A percentile compares a stretch with the other conserved stretches of the same genome.
Conservation (phyloP, 2,113 vertebrate genomes). For the Opisthocomus hoazin region DNA sequence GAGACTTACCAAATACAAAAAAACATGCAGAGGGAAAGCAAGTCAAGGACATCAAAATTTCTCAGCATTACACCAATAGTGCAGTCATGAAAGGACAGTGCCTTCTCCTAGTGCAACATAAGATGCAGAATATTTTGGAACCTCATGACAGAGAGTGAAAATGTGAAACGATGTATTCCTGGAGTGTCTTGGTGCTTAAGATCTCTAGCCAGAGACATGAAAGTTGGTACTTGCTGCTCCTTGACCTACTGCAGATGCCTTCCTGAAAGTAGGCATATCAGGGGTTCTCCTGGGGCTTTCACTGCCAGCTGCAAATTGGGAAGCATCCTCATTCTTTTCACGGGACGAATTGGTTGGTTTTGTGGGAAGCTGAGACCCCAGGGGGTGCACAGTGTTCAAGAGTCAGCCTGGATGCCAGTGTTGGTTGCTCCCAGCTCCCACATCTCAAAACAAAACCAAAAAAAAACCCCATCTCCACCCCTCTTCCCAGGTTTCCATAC, state of each 20-base stretch:
- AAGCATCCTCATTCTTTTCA: background rate
- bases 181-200: background rate
- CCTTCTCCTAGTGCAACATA: background rate
- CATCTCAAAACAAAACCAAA: background rate
- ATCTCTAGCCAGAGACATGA: background rate
- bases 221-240: background rate
- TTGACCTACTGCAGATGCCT: background rate
- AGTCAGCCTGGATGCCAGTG: background rate
- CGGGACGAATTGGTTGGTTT: background rate
- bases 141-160: background rate
- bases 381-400: background rate
- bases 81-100: background rate
- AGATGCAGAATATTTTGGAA: background rate
- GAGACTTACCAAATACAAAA: background rate
- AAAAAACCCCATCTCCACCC: background rate
- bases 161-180: background rate
- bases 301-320: background rate
- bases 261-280: background rate
- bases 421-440: background rate
- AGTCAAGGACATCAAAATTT: background rate
- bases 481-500: background rate
- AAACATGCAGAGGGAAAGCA: background rate
- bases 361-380: background rate
- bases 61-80: accelerated
- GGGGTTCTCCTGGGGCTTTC: background rate